phyloP scores from a whole-genome alignment of 2,888 invertebrate genomes.

The Lepidonotus clava region DNA sequence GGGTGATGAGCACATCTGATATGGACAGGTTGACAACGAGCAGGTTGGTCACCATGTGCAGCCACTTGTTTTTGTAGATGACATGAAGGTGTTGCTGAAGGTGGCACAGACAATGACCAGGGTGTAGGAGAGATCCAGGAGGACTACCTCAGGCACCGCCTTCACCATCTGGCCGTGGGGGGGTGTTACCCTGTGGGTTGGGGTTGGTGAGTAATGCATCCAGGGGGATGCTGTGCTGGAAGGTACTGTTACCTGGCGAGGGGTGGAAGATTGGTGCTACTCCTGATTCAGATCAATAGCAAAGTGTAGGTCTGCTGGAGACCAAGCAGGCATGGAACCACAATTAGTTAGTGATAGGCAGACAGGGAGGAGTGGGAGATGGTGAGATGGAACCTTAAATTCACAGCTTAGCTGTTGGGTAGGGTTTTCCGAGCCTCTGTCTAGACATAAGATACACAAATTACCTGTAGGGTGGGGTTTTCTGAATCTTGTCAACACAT shows the following conservation, averaged over 20 bases:
- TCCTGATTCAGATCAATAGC: slow-evolving; percentile 42
- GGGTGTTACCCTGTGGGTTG: not conserved
- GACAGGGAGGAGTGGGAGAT: too few relatives aligned
- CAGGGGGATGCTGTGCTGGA: slow-evolving; percentile 11
- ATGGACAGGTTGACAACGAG: slow-evolving; percentile 77
- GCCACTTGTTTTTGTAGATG: slow-evolving; percentile 71
- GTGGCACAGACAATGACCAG: slow-evolving; percentile 68
- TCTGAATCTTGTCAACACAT: too few relatives aligned
- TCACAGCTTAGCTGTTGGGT: too few relatives aligned
- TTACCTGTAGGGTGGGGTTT: too few relatives aligned
- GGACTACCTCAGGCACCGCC: slow-evolving; percentile 32
- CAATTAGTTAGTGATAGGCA: too few relatives aligned
- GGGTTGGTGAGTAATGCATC: not conserved
- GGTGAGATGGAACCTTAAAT: too few relatives aligned
- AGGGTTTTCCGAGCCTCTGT: too few relatives aligned
- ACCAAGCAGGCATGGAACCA: not conserved
- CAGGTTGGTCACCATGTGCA: slow-evolving; percentile 77
- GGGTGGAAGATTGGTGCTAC: not conserved
- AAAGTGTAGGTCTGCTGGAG: not conserved
- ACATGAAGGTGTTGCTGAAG: slow-evolving; percentile 76
- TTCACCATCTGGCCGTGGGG: not conserved
- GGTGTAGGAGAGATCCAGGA: slow-evolving; percentile 57
- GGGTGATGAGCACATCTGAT: slow-evolving; percentile 74
- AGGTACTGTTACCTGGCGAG: not conserved
- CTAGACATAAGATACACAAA: too few relatives aligned